Percentiles rank a stretch among this genome's conserved stretches.
Evolutionary conservation across 2,113 vertebrate genomes (phyloP).

Genomic region (Natator depressus): DNA sequence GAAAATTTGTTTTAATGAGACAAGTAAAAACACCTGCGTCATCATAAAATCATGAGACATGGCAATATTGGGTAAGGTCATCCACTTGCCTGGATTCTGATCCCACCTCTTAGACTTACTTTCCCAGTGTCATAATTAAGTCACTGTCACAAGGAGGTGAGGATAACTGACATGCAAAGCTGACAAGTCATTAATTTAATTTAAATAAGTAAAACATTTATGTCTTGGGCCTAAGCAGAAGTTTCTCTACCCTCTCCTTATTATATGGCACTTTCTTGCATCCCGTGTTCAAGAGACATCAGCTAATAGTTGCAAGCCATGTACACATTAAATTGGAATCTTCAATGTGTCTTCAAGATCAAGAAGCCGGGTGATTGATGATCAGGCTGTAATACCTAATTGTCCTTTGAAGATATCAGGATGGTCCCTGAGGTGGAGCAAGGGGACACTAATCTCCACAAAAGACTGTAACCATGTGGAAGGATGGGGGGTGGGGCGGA

Average conservation of each 20-base stretch:
- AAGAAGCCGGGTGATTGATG: not conserved
- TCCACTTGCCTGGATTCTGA: not conserved
- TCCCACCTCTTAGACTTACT: not conserved
- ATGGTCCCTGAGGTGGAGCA: not conserved
- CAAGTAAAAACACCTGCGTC: not conserved
- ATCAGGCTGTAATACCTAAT: not conserved
- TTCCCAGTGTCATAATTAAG: not conserved
- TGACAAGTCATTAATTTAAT: not conserved
- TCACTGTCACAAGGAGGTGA: not conserved
- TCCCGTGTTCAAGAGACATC: not conserved
- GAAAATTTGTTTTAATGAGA: not conserved
- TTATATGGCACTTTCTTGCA: not conserved
- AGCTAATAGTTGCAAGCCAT: not conserved
- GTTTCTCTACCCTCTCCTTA: not conserved
- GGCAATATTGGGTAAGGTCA: not conserved
- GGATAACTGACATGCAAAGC: not conserved
- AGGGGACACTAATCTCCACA: not conserved
- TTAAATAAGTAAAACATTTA: not conserved
- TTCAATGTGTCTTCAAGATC: not conserved
- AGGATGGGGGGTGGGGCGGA: not conserved
- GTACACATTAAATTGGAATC: not conserved
- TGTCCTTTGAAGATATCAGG: not conserved
- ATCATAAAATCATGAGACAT: not conserved
- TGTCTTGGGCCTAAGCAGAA: not conserved
- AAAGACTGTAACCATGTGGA: not conserved